Evolutionary conservation across 2,888 invertebrate species (phyloP).

Genomic region (Metacarcinus magister): DNA sequence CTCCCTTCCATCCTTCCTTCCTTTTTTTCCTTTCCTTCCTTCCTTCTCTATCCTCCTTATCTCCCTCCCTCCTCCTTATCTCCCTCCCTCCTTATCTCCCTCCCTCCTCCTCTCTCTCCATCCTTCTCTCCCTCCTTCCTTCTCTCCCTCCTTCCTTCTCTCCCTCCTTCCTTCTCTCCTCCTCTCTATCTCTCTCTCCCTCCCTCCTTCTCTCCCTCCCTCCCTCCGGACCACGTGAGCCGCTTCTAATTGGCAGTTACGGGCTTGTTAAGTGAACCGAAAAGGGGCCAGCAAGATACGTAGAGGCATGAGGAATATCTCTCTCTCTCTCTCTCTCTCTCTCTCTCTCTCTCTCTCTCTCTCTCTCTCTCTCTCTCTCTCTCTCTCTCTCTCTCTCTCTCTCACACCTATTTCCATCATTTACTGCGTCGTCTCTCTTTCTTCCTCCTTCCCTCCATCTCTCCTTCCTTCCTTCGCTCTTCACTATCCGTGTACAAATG

Average conservation of each 20-base stretch:
- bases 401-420: too few species aligned
- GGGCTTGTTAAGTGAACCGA: neutral
- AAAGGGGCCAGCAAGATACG: conserved; percentile 40
- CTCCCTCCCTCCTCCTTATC: neutral
- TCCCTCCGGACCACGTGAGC: neutral
- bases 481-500: too few species aligned
- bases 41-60: neutral
- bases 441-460: neutral
- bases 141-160: neutral
- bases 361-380: conserved; percentile 33
- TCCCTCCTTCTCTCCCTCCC: neutral
- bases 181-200: neutral
- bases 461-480: neutral
- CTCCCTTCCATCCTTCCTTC: neutral
- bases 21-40: neutral
- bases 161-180: neutral
- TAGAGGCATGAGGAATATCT: conserved; percentile 35
- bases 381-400: neutral
- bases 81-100: too few species aligned
- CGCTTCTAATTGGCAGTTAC: neutral
- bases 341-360: conserved; percentile 52
- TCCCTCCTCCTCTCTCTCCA: too few species aligned
- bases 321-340: conserved; percentile 2
- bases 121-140: neutral
- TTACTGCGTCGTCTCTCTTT: too few species aligned